phyloP scores from a whole-genome alignment of 2,113 vertebrate genomes.

The Chrysochloris asiatica region DNA sequence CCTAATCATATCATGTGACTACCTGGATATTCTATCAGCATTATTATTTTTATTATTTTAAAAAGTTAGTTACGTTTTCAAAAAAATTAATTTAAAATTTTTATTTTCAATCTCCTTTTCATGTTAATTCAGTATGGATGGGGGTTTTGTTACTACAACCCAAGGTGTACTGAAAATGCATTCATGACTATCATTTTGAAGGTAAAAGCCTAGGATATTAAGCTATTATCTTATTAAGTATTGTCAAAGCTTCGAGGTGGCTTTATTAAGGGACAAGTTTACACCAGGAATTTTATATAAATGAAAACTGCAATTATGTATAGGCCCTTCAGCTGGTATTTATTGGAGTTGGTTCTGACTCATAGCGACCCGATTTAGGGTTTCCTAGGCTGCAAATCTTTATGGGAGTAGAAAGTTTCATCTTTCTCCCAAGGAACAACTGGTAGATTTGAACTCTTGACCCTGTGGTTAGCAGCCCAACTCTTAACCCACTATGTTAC shows the following conservation, averaged over 20 bases:
- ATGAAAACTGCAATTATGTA: slow-evolving; percentile 8
- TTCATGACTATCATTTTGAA: not conserved
- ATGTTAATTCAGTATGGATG: not conserved
- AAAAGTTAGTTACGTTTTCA: not conserved
- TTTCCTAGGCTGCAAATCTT: too few relatives aligned
- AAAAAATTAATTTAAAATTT: not conserved
- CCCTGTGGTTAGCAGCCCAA: too few relatives aligned
- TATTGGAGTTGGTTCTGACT: too few relatives aligned
- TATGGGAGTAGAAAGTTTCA: too few relatives aligned
- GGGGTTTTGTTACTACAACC: not conserved
- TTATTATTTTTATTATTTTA: not conserved
- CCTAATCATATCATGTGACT: not conserved
- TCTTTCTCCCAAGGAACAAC: too few relatives aligned
- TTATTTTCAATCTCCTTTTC: not conserved
- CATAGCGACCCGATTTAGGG: too few relatives aligned
- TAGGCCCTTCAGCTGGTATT: too few relatives aligned
- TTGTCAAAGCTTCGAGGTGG: not conserved
- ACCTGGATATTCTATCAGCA: not conserved
- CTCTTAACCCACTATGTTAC: too few relatives aligned
- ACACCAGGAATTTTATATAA: not conserved
- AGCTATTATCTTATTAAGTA: not conserved
- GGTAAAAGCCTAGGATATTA: not conserved
- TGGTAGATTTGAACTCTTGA: too few relatives aligned
- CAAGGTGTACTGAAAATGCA: not conserved
- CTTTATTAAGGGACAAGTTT: not conserved